Evolutionary conservation across 2,113 vertebrate genomes (phyloP).

Genomic region (Melanocharis versteri): DNA sequence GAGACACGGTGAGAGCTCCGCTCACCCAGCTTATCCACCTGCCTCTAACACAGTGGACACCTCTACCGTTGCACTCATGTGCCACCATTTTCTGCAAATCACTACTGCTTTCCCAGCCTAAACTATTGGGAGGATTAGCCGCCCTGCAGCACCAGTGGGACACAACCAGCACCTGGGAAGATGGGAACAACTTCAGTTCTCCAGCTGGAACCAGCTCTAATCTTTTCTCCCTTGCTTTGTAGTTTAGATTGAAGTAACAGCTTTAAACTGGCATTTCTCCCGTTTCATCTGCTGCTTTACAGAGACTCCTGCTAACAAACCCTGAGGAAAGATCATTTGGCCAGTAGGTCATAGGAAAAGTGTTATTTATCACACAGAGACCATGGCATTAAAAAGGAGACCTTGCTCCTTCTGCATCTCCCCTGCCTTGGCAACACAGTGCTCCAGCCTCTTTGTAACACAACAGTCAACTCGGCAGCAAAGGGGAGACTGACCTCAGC

Average conservation of each 20-base stretch:
- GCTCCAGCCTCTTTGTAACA: constrained; percentile 2
- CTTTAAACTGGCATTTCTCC: constrained; percentile 33
- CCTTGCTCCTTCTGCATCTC: not conserved
- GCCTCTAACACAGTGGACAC: not conserved
- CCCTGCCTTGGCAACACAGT: not conserved
- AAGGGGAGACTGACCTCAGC: constrained; percentile 4
- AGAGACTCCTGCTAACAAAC: constrained; percentile 33
- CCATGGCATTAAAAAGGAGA: constrained; percentile 9
- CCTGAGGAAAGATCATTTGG: constrained; percentile 24
- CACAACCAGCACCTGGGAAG: not conserved
- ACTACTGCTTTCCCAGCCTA: not conserved
- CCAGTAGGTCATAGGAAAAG: constrained; percentile 31
- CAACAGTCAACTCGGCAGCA: not conserved
- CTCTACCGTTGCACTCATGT: not conserved
- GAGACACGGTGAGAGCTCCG: not conserved
- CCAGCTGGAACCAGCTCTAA: not conserved
- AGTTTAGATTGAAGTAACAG: constrained; percentile 21
- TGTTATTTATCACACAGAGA: constrained; percentile 35
- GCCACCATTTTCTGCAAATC: not conserved
- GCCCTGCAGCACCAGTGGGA: not conserved
- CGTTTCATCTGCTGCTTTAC: constrained; percentile 34
- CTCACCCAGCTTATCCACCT: not conserved
- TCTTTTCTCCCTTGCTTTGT: not conserved
- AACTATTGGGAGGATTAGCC: not conserved
- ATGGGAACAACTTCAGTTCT: not conserved